Evolutionary conservation across 2,797 vertebrate genomes (phyloP).

Genomic region (Leuciscus waleckii): DNA sequence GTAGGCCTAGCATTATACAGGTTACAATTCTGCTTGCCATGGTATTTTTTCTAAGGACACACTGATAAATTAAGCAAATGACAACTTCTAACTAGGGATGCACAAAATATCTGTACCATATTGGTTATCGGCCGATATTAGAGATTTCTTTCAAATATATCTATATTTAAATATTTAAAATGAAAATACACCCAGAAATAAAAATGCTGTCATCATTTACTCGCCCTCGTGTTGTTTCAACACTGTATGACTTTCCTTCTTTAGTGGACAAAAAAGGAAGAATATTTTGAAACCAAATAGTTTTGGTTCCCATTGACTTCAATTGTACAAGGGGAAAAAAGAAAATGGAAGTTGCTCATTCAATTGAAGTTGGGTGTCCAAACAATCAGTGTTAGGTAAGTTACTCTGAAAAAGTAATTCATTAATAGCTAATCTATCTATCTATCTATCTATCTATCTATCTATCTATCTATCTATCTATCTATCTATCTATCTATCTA

Average conservation of each 20-base stretch:
- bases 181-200: not conserved
- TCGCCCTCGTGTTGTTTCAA: not conserved
- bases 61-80: not conserved
- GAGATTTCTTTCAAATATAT: not conserved
- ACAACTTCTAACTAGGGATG: not conserved
- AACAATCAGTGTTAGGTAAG: too few relatives aligned
- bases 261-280: not conserved
- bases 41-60: not conserved
- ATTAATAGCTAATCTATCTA: too few relatives aligned
- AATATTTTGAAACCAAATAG: not conserved
- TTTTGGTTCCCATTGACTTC: not conserved
- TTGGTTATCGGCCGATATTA: not conserved
- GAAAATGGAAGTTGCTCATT: too few relatives aligned
- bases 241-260: not conserved
- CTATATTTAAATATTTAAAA: too few relatives aligned
- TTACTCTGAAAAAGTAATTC: too few relatives aligned
- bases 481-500: not conserved
- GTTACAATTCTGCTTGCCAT: not conserved
- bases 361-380: too few relatives aligned
- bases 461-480: not conserved
- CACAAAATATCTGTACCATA: not conserved
- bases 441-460: not conserved
- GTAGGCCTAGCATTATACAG: not conserved
- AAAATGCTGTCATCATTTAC: not conserved
- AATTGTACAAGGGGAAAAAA: fast-evolving